phyloP scores from a whole-genome alignment of 2,888 invertebrate species.

The Nomada lathburiana region DNA sequence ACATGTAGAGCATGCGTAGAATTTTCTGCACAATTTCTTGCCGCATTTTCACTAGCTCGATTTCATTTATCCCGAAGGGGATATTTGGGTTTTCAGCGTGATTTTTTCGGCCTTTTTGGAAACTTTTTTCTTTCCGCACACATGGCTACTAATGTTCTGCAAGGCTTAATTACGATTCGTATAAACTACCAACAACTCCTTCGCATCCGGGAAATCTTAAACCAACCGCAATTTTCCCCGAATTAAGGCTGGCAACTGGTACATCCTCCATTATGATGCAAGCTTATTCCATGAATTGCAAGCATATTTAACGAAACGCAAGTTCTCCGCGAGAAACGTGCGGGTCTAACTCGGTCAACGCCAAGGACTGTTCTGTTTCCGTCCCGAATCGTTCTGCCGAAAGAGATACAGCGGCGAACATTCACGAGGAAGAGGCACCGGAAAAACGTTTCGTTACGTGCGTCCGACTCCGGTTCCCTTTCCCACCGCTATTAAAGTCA shows the following conservation, averaged over 20 bases:
- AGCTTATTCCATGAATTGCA: neutral
- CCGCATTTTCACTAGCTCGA: too few species aligned
- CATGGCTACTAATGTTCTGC: too few species aligned
- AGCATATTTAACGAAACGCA: neutral
- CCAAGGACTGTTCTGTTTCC: neutral
- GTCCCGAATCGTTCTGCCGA: conserved; percentile 3
- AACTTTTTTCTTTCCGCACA: too few species aligned
- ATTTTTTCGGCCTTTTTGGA: too few species aligned
- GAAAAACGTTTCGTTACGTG: neutral
- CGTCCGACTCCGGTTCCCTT: neutral
- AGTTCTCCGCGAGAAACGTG: neutral
- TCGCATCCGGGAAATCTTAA: neutral
- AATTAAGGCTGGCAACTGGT: neutral
- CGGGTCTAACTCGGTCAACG: conserved; percentile 5
- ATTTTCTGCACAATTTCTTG: too few species aligned
- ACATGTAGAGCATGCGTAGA: too few species aligned
- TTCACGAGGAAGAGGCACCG: neutral
- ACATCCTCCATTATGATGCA: neutral
- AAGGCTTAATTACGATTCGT: neutral
- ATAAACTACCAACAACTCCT: neutral
- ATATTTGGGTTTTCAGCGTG: too few species aligned
- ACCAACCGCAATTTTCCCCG: neutral
- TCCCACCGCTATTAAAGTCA: conserved; percentile 15
- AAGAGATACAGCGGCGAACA: neutral
- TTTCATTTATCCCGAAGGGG: too few species aligned